Conservation (phyloP, 2,888 invertebrate genomes). For the Drosophila phalerata region DNA sequence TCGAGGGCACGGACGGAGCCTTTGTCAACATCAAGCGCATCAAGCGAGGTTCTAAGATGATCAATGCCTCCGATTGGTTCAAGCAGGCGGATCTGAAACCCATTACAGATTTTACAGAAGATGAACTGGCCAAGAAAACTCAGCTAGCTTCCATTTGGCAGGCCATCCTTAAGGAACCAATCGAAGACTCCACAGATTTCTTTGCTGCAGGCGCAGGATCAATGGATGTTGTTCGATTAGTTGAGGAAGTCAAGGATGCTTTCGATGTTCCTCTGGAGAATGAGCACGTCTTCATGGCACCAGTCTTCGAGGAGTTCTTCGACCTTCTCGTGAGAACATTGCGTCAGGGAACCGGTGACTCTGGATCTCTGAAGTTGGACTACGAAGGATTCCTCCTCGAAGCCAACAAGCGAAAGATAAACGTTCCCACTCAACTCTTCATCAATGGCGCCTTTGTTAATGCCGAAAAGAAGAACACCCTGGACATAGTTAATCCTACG, state of each 20-base stretch:
- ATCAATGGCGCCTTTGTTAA: constrained; percentile 96
- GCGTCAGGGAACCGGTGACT: constrained; percentile 87
- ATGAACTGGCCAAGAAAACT: constrained; percentile 90
- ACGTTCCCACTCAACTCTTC: constrained; percentile 95
- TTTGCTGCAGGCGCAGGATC: constrained; percentile 98
- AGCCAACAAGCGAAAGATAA: constrained; percentile 93
- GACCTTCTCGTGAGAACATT: constrained; percentile 88
- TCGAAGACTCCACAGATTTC: constrained; percentile 94
- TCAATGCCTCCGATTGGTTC: constrained; percentile 92
- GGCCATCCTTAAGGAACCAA: constrained; percentile 91
- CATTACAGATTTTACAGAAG: constrained; percentile 89
- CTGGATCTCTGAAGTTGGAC: constrained; percentile 86
- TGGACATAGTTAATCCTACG: constrained; percentile 92
- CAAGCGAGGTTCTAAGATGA: constrained; percentile 92
- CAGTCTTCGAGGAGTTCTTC: constrained; percentile 93
- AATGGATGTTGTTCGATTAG: constrained; percentile 96
- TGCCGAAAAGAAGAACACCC: constrained; percentile 88
- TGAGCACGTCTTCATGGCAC: constrained; percentile 97
- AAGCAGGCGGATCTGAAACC: constrained; percentile 86
- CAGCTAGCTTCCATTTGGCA: constrained; percentile 91
- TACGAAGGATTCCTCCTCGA: constrained; percentile 92
- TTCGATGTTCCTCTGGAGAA: constrained; percentile 92
- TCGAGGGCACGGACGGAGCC: constrained; percentile 92
- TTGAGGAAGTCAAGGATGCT: constrained; percentile 96
- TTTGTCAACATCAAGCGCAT: constrained; percentile 92